Base-by-base conservation (phyloP, 2,113 vertebrate genomes). In the Micronycteris hirsuta region DNA sequence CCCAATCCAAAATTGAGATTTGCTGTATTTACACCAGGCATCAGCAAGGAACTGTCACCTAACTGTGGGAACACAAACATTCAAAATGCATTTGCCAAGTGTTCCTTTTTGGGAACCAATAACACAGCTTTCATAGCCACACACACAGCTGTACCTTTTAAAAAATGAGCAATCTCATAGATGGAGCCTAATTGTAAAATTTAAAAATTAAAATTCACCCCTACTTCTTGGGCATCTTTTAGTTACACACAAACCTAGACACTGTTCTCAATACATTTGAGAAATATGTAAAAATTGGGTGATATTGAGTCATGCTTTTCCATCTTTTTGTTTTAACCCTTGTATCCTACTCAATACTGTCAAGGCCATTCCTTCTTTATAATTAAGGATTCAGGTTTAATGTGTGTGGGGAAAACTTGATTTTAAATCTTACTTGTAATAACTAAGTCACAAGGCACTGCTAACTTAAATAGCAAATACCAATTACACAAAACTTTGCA, bases 131-230 rank as follows among this genome's bases (percentile, higher is more conserved):
- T 58, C 56, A 92, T 52, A 87, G 84, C 49, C 33, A 80, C 70
- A 58, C 19, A 96, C 31, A 95, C 10, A 77, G 20, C 19, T 71
- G 22, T 45, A 80, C 36, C 74, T 58, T 88, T 82, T 58, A 20
- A 82, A 87, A 90, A 93, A 81, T 7, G 74, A 74, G 0, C 36
- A 11, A 45, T 86, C 89, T 96, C 71, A 38, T 73, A 93, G 96
- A 28, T 19, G 68, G 58, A 63, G 58, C 26, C 63, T 91, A 86
- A 41, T 12, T 63, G 84, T 93, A 89, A 92, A 94, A 65, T 16
- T 96, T 74, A 56, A 89, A 97, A 91, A 87, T 85, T 89, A 91
- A 93, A 89, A 89, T 19, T 67, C 52, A 90, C n/a, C 63, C 71
- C 77, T 68, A 73, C 67, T 87, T 85, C 28, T 24, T 47, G n/a